phyloP scores from a whole-genome alignment of 2,113 vertebrate genomes.

The Ictalurus furcatus region DNA sequence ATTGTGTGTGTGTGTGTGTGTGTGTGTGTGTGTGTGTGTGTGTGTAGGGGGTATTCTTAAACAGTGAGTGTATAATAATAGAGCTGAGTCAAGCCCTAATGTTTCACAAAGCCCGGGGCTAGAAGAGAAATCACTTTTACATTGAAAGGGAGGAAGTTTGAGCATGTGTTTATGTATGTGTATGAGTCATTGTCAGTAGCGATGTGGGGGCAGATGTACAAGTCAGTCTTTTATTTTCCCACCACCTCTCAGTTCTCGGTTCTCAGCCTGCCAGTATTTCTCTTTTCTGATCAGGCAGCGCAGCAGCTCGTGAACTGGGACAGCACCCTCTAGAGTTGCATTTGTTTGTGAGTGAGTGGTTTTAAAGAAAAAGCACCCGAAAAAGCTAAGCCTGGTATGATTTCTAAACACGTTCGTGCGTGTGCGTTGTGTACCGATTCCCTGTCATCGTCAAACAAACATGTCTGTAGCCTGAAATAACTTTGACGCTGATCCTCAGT shows the following conservation, averaged over 20 bases:
- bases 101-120: neutral
- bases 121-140: conserved; percentile 5
- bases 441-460: neutral
- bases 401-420: neutral
- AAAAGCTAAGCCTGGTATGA: neutral
- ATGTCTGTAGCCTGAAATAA: neutral
- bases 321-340: conserved; percentile 44
- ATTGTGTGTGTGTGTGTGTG: conserved; percentile 31
- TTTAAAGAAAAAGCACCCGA: neutral
- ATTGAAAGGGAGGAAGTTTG: conserved; percentile 6
- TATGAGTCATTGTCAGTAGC: conserved; percentile 22
- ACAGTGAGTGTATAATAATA: conserved; percentile 22
- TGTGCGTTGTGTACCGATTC: neutral
- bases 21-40: conserved; percentile 34
- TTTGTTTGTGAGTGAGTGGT: conserved; percentile 1
- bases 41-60: conserved; percentile 12
- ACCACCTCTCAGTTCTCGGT: conserved; percentile 13
- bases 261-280: neutral
- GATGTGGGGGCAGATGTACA: neutral
- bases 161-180: conserved; percentile 24
- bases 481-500: neutral
- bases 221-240: conserved; percentile 9
- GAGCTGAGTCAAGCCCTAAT: conserved; percentile 27
- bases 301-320: conserved; percentile 10
- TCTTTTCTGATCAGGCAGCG: neutral